Conservation (phyloP, 2,113 vertebrate species). For the Benitochromis conjunctus region DNA sequence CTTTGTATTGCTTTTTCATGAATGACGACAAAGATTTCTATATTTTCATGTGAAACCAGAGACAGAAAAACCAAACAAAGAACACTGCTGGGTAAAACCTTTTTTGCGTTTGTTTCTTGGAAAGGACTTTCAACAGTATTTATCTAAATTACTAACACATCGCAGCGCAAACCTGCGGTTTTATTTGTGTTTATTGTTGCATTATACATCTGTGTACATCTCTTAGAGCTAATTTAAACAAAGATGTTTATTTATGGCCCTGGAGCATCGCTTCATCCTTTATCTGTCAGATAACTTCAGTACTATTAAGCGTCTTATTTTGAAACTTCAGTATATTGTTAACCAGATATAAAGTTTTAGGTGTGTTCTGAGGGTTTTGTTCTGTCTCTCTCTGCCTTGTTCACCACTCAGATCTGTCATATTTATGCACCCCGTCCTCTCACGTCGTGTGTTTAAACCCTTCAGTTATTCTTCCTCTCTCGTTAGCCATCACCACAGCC, state of each 20-base stretch:
- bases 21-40: constrained; percentile 71
- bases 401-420: constrained; percentile 31
- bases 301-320: constrained; percentile 58
- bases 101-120: constrained; percentile 35
- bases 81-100: constrained; percentile 50
- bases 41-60: constrained; percentile 75
- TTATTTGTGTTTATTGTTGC: constrained; percentile 59
- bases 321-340: constrained; percentile 58
- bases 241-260: constrained; percentile 70
- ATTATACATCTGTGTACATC: constrained; percentile 58
- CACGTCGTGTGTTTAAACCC: constrained; percentile 5
- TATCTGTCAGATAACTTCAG: constrained; percentile 56
- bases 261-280: constrained; percentile 30
- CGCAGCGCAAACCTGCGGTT: constrained; percentile 13
- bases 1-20: constrained; percentile 75
- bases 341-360: constrained; percentile 44
- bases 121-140: constrained; percentile 63
- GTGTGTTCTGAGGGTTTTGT: constrained; percentile 54
- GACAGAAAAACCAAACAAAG: constrained; percentile 56
- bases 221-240: constrained; percentile 65
- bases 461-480: not conserved
- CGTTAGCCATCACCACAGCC: constrained; percentile 14
- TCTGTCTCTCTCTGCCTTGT: constrained; percentile 3
- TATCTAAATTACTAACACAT: constrained; percentile 43
- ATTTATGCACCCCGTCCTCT: constrained; percentile 28